Conservation (phyloP, 1,140 invertebrate genomes). For the Diplogasteroides magnus region DNA sequence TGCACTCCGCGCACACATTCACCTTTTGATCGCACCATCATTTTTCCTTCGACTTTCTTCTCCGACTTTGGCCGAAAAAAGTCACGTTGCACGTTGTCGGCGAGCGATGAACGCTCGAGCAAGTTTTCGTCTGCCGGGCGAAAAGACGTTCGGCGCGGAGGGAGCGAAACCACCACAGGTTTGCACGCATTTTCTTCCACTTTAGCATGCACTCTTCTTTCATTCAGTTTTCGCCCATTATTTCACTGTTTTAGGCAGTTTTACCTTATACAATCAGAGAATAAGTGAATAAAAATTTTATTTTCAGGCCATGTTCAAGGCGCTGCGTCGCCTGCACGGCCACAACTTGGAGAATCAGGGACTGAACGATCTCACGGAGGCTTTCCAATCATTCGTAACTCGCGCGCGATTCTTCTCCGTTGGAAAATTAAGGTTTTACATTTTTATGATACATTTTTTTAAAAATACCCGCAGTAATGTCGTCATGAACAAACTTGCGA, state of each 20-base stretch:
- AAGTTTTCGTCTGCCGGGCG: not conserved
- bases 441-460: not conserved
- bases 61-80: too few relatives aligned
- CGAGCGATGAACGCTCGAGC: not conserved
- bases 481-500: constrained; percentile 4
- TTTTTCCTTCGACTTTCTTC: too few relatives aligned
- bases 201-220: too few relatives aligned
- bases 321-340: constrained; percentile 50
- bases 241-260: too few relatives aligned
- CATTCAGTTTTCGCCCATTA: too few relatives aligned
- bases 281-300: too few relatives aligned
- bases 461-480: not conserved
- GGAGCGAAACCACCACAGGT: not conserved
- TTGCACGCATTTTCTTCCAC: too few relatives aligned
- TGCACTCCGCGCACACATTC: too few relatives aligned
- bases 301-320: constrained; percentile 48
- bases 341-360: constrained; percentile 52
- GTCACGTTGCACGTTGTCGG: too few relatives aligned
- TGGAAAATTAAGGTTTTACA: constrained; percentile 39
- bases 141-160: not conserved
- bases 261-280: too few relatives aligned
- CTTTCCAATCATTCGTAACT: constrained; percentile 51
- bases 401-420: constrained; percentile 51
- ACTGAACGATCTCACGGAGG: constrained; percentile 54
- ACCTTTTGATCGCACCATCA: too few relatives aligned